Evolutionary conservation across 2,113 vertebrate species (phyloP), one percentile per base, ranked within the genome.

Genomic region (Phalacrocorax carbo): DNA sequence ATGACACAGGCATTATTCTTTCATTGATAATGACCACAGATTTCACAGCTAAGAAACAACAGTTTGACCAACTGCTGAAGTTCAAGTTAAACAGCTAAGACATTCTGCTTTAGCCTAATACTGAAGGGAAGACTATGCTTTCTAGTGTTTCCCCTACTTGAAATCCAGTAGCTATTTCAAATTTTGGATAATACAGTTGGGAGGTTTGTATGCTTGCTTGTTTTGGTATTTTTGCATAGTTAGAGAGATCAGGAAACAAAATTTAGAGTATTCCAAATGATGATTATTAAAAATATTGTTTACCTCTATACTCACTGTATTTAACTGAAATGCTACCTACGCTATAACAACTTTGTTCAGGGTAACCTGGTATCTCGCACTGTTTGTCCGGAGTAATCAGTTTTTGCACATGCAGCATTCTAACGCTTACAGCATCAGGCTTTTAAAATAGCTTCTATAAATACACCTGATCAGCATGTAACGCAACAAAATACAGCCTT

Each of bases 401-500:
- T 2, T 89, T 91, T 76, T 95, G 81, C 78, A 44, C n/a, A 66
- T 48, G 15, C 26, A 86, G 36, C 66, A 69, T 76, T 72, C 52
- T 76, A 84, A 88, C 0, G 3, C 34, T 1, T 48, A 42, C 17
- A 57, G 46, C 57, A 60, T 48, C 69, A 89, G 61, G 54, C 22
- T 88, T 78, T 83, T 62, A 86, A 76, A 93, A 82, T 0, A 87
- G 44, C 36, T 95, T 72, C 88, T 86, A 86, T 79, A 92, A 91
- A 91, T 85, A 72, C 14, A 79, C 36, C 52, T 71, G 34, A 94
- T 52, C 82, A 86, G 64, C 60, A 88, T 9, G 52, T 46, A 93
- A 91, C 46, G 61, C 65, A 94, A 82, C 34, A 95, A 88, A 96
- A 85, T 11, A 51, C 42, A 89, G 70, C 73, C 85, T 66, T 94